These are phyloP conservation scores for Synanceia verrucosa DNA, from an alignment of 2,797 vertebrate genomes.

Conservation along the genomic window DNA sequence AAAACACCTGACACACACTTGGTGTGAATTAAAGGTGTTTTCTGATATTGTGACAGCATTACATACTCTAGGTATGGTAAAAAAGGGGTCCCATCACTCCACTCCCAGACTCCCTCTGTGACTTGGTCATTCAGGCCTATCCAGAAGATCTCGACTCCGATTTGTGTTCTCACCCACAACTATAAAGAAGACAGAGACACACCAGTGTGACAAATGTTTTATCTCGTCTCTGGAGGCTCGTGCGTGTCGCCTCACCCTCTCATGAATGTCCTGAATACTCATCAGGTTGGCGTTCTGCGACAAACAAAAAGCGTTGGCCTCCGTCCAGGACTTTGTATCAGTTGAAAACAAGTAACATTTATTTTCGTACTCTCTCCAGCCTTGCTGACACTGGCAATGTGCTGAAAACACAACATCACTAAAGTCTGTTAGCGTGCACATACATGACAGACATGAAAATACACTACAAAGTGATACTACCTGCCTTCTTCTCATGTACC, in stretches of 20 bases:
- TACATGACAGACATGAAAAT: not conserved
- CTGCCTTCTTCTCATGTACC: not conserved
- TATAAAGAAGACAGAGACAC: slow-evolving; percentile 34
- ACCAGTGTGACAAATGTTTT: not conserved
- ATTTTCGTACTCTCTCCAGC: slow-evolving; percentile 78
- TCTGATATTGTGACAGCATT: not conserved
- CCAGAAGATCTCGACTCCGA: slow-evolving; percentile 75
- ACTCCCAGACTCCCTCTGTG: slow-evolving; percentile 78
- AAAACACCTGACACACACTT: not conserved
- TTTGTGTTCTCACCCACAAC: slow-evolving; percentile 82
- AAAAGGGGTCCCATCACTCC: slow-evolving; percentile 78
- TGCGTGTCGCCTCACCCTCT: slow-evolving; percentile 74
- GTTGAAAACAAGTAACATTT: slow-evolving; percentile 82
- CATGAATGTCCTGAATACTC: slow-evolving; percentile 78
- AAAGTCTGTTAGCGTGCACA: not conserved
- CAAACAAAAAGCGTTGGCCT: slow-evolving; percentile 71
- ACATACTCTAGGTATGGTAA: slow-evolving; percentile 74
- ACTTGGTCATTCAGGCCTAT: slow-evolving; percentile 80
- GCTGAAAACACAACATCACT: slow-evolving; percentile 46
- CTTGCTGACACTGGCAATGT: slow-evolving; percentile 72
- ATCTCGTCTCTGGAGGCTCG: not conserved
- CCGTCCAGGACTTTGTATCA: slow-evolving; percentile 73
- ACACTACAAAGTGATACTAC: not conserved
- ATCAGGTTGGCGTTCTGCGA: slow-evolving; percentile 70
- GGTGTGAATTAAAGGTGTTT: not conserved